Conservation (phyloP, 2,888 invertebrate species). For the Ichneumon xanthorius region DNA sequence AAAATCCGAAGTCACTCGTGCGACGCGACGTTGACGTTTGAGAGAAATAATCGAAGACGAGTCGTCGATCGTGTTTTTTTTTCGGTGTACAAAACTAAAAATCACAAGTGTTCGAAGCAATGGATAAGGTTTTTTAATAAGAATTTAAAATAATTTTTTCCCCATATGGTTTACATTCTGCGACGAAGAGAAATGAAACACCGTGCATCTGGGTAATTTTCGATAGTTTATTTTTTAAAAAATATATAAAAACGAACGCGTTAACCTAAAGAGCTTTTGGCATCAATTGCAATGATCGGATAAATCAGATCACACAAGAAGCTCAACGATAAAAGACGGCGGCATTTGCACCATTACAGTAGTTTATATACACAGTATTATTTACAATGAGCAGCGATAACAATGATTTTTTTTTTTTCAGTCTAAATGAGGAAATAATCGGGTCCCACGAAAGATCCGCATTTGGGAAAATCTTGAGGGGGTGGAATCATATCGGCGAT, state of each 20-base stretch:
- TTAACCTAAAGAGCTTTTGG: constrained; percentile 15
- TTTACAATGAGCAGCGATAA: constrained; percentile 76
- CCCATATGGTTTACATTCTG: too few relatives aligned
- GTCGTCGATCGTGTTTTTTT: constrained; percentile 53
- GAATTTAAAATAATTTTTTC: too few relatives aligned
- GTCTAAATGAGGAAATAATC: constrained; percentile 90
- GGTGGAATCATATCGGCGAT: constrained; percentile 88
- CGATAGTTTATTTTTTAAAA: neutral
- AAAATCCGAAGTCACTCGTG: constrained; percentile 3
- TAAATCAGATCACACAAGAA: neutral
- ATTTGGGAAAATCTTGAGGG: constrained; percentile 91
- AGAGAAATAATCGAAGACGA: constrained; percentile 61
- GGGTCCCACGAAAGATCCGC: constrained; percentile 91
- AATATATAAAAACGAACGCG: constrained; percentile 5
- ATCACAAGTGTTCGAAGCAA: too few relatives aligned
- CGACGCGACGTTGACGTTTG: constrained; percentile 55
- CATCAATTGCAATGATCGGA: neutral
- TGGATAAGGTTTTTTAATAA: too few relatives aligned
- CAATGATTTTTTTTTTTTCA: constrained; percentile 51
- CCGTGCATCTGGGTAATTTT: neutral
- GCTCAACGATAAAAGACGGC: constrained; percentile 42
- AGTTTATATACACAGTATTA: constrained; percentile 70
- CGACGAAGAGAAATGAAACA: too few relatives aligned
- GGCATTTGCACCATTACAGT: constrained; percentile 5
- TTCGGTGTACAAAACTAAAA: neutral